phyloP scores from a whole-genome alignment of 1,140 invertebrate genomes.

The Ceratosolen solmsi region DNA sequence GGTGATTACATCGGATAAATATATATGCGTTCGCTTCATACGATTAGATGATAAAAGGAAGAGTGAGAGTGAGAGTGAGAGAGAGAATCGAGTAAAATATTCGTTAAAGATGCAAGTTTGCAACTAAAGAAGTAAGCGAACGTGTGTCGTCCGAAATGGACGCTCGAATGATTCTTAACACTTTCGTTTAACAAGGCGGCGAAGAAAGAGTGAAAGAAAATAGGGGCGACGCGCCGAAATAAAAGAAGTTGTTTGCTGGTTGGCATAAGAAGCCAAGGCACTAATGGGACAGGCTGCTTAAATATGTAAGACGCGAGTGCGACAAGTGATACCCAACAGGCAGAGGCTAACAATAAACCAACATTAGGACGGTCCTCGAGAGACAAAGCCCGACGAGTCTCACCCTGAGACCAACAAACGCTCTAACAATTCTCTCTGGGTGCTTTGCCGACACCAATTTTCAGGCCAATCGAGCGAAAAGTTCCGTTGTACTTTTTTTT shows the following conservation, averaged over 20 bases:
- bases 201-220: neutral
- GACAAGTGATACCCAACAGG: conserved; percentile 61
- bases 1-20: too few relatives aligned
- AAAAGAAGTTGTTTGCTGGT: neutral
- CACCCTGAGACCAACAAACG: conserved; percentile 58
- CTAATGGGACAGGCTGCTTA: conserved; percentile 64
- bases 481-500: neutral
- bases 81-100: too few relatives aligned
- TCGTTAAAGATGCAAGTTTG: neutral
- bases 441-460: neutral
- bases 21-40: too few relatives aligned
- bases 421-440: conserved; percentile 69
- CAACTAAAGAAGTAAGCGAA: neutral
- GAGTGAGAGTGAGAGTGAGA: too few relatives aligned
- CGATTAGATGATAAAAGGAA: too few relatives aligned
- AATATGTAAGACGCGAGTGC: conserved; percentile 63
- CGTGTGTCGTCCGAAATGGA: neutral
- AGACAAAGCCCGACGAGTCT: conserved; percentile 65
- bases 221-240: too few relatives aligned
- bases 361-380: conserved; percentile 67
- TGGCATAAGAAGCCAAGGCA: conserved; percentile 25
- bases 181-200: neutral
- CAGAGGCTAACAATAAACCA: conserved; percentile 73
- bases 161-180: neutral
- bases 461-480: neutral